phyloP scores from a whole-genome alignment of 2,113 vertebrate species.

The Macquaria ambigua region DNA sequence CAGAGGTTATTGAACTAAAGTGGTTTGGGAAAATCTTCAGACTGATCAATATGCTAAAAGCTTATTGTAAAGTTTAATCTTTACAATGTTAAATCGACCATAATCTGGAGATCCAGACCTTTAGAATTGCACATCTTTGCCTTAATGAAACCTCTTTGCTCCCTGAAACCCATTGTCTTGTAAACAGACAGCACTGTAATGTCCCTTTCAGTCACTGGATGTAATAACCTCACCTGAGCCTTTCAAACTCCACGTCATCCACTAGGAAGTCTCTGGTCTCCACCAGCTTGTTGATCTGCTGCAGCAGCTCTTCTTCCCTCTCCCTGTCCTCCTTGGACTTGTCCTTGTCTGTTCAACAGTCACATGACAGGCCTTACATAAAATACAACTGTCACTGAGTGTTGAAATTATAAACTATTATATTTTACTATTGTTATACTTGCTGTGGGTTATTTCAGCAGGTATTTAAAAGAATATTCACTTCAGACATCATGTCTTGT shows the following conservation, averaged over 20 bases:
- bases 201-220: not conserved
- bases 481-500: not conserved
- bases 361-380: not conserved
- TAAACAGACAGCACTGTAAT: not conserved
- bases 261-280: conserved; percentile 93
- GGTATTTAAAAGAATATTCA: not conserved
- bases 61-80: not conserved
- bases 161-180: not conserved
- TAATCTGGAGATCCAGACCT: not conserved
- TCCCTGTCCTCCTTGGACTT: conserved; percentile 87
- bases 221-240: conserved; percentile 84
- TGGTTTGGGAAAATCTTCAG: not conserved
- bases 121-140: not conserved
- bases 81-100: not conserved
- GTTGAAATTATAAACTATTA: not conserved
- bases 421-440: not conserved
- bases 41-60: not conserved
- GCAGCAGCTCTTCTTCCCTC: conserved; percentile 89
- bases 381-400: not conserved
- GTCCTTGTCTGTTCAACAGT: conserved; percentile 83
- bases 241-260: conserved; percentile 92
- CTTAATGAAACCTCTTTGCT: not conserved
- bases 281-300: conserved; percentile 92
- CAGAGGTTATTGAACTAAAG: not conserved
- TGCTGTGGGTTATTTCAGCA: not conserved